These are phyloP conservation scores for Cosmia pyralina DNA, from an alignment of 2,888 invertebrate species.

Conservation along the genomic window DNA sequence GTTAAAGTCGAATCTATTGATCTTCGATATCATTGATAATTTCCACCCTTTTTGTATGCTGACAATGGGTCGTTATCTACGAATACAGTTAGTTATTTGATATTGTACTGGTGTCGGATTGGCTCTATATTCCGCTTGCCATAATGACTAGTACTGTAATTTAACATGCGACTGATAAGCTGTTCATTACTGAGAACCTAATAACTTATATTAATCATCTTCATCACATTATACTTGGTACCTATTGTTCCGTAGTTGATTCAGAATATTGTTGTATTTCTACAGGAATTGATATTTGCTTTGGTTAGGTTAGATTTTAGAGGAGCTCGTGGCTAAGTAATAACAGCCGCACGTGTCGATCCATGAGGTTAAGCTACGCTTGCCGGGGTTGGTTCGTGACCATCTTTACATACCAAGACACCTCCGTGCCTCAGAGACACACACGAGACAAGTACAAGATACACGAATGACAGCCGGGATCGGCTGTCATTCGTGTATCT, in stretches of 20 bases:
- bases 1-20: slow-evolving; percentile 6
- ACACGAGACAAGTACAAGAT: too few species aligned
- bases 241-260: neutral
- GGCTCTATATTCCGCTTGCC: slow-evolving; percentile 13
- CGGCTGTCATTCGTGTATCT: too few species aligned
- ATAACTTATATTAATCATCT: neutral
- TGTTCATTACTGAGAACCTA: neutral
- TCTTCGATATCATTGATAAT: slow-evolving; percentile 16
- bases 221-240: neutral
- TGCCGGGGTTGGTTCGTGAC: too few species aligned
- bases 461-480: too few species aligned
- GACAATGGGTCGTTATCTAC: slow-evolving; percentile 58
- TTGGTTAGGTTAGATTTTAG: too few species aligned
- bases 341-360: too few species aligned
- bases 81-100: slow-evolving; percentile 42
- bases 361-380: too few species aligned
- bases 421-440: too few species aligned
- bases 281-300: neutral
- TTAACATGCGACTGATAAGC: slow-evolving; percentile 28
- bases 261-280: neutral
- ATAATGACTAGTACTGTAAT: slow-evolving; percentile 38
- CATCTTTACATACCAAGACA: too few species aligned
- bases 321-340: too few species aligned
- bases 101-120: slow-evolving; percentile 45
- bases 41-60: slow-evolving; percentile 27